A percentile compares a stretch with the other conserved stretches of the same genome.
phyloP scores from a whole-genome alignment of 2,113 vertebrate genomes.

The Pithys albifrons region DNA sequence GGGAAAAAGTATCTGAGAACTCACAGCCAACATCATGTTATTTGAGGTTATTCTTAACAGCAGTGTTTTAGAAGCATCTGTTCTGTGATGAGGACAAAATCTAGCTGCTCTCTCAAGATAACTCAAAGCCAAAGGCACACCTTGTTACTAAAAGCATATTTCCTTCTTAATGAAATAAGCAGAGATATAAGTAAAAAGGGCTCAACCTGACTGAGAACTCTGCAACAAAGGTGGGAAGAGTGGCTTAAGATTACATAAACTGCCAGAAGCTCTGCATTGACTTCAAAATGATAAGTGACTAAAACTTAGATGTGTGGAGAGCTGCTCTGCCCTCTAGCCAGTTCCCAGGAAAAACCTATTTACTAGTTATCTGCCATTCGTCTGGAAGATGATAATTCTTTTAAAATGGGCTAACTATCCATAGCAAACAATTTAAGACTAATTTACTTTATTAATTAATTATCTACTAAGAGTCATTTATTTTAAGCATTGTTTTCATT shows the following conservation, averaged over 20 bases:
- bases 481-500: slow-evolving; percentile 51
- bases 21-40: background rate
- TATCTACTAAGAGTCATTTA: slow-evolving; percentile 14
- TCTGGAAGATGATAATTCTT: slow-evolving; percentile 11
- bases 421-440: slow-evolving; percentile 21
- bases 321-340: slow-evolving; percentile 7
- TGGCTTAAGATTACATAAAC: slow-evolving; percentile 27
- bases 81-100: background rate
- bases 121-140: background rate
- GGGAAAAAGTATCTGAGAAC: background rate
- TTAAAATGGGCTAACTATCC: slow-evolving; percentile 34
- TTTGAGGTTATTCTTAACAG: background rate
- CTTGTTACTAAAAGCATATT: background rate
- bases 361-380: slow-evolving; percentile 18
- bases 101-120: background rate
- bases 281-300: slow-evolving; percentile 54
- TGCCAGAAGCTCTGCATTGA: slow-evolving; percentile 38
- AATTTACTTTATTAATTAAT: slow-evolving; percentile 49
- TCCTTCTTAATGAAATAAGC: slow-evolving; percentile 9
- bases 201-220: slow-evolving; percentile 2
- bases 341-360: slow-evolving; percentile 31
- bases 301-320: slow-evolving; percentile 23
- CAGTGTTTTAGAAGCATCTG: background rate
- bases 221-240: slow-evolving; percentile 16
- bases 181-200: background rate